Evolutionary conservation across 2,888 invertebrate species (phyloP).

Genomic region (Athetis lepigone): DNA sequence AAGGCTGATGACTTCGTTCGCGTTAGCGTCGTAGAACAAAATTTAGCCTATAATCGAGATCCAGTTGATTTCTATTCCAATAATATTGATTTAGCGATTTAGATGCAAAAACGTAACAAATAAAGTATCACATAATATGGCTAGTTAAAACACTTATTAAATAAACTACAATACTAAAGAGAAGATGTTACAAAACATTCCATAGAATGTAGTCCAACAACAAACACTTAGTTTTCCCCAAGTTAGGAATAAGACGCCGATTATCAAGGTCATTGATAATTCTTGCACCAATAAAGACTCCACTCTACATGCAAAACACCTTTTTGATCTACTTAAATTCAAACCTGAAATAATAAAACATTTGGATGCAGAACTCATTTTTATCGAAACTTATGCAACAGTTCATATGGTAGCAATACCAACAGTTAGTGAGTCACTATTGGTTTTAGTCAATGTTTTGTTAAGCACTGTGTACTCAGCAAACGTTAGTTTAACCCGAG

Average conservation of each 20-base stretch:
- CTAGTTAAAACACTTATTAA: too few species aligned
- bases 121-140: too few species aligned
- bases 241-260: neutral
- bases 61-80: too few species aligned
- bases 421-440: constrained; percentile 74
- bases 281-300: constrained; percentile 4
- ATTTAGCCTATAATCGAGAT: too few species aligned
- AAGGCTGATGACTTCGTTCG: too few species aligned
- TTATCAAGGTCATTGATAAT: constrained; percentile 18
- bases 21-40: too few species aligned
- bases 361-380: constrained; percentile 33
- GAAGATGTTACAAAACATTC: neutral
- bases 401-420: constrained; percentile 35
- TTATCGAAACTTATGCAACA: constrained; percentile 34
- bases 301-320: constrained; percentile 3
- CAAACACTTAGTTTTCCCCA: neutral
- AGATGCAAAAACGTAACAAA: too few species aligned
- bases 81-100: too few species aligned
- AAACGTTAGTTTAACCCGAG: constrained; percentile 77
- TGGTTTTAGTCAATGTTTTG: constrained; percentile 76
- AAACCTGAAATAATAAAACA: constrained; percentile 24
- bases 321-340: constrained; percentile 14
- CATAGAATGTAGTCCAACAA: neutral
- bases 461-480: constrained; percentile 71
- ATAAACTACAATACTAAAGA: neutral